phyloP scores from a whole-genome alignment of 2,888 invertebrate genomes.

The Bembecia ichneumoniformis region DNA sequence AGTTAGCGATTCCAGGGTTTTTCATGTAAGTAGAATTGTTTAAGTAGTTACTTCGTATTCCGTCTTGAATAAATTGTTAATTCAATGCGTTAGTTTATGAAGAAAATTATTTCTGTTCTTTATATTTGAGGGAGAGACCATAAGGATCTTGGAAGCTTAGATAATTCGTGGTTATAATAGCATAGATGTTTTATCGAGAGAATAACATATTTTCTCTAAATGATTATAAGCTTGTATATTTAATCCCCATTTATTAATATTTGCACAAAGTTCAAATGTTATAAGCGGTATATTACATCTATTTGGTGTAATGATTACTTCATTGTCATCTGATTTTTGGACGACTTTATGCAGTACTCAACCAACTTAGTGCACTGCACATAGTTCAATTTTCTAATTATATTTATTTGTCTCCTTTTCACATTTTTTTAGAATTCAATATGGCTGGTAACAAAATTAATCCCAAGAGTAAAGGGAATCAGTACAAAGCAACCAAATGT shows the following conservation, averaged over 20 bases:
- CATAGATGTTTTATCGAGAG: constrained; percentile 35
- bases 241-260: no score
- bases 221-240: neutral
- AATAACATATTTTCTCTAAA: neutral
- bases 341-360: neutral
- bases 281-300: no score
- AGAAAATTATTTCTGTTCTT: constrained; percentile 28
- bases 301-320: neutral
- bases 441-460: constrained; percentile 63
- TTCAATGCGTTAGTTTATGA: constrained; percentile 19
- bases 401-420: no score
- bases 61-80: constrained; percentile 24
- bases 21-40: constrained; percentile 37
- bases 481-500: constrained; percentile 41
- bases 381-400: no score
- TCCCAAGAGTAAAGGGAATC: constrained; percentile 51
- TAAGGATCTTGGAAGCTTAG: constrained; percentile 20
- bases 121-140: constrained; percentile 67
- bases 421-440: constrained; percentile 18
- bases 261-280: no score
- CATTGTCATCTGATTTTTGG: neutral
- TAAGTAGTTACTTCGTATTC: constrained; percentile 40
- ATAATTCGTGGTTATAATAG: constrained; percentile 30
- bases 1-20: constrained; percentile 51
- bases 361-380: no score